Evolutionary conservation across 2,113 vertebrate genomes (phyloP).

Genomic region (Carlito syrichta): DNA sequence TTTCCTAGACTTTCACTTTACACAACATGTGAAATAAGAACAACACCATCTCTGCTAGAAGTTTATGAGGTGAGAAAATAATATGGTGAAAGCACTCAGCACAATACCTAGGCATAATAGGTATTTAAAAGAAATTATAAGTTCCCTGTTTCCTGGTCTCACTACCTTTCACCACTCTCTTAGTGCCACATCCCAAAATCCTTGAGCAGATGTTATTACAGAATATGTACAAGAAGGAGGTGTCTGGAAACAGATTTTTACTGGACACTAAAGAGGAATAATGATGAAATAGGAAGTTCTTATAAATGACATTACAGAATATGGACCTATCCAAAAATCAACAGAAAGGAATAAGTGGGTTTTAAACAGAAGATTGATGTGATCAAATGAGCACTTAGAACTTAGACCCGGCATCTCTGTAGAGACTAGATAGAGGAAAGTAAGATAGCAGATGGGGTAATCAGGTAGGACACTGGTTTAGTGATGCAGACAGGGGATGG

Average conservation of each 20-base stretch:
- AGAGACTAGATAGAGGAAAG: background rate
- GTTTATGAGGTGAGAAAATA: background rate
- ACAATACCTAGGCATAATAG: background rate
- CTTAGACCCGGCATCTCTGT: background rate
- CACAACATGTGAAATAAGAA: background rate
- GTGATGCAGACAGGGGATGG: background rate
- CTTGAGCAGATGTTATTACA: background rate
- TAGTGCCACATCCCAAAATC: background rate
- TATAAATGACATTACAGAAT: background rate
- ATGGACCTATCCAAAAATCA: background rate
- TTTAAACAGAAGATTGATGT: background rate
- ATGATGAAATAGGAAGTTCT: background rate
- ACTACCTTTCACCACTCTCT: fast-evolving
- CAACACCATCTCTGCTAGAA: background rate
- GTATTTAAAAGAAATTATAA: background rate
- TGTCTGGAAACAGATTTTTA: background rate
- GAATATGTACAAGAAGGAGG: background rate
- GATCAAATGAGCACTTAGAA: background rate
- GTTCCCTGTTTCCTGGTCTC: background rate
- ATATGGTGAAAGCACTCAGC: background rate
- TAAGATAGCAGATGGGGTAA: background rate
- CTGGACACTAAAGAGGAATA: background rate
- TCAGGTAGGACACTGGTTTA: background rate
- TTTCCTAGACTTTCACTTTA: background rate
- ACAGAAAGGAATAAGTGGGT: background rate